Evolutionary conservation across 2,888 invertebrate genomes (phyloP).

Genomic region (Drosophila rellima): DNA sequence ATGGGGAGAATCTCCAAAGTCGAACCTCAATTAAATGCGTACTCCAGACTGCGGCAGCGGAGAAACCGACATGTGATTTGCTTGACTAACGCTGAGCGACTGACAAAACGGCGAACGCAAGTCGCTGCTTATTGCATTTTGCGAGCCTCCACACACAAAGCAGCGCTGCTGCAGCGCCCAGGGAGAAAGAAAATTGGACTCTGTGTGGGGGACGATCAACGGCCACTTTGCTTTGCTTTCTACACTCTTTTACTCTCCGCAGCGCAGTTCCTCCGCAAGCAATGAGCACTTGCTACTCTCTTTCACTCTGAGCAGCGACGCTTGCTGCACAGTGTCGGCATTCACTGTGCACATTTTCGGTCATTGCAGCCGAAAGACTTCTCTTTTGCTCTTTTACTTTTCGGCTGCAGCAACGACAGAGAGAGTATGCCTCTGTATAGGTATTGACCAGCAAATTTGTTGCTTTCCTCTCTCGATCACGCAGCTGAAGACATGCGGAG

Average conservation of each 20-base stretch:
- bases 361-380: neutral
- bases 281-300: neutral
- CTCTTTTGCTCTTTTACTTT: slow-evolving; percentile 3
- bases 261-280: neutral
- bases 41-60: neutral
- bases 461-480: neutral
- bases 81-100: slow-evolving; percentile 55
- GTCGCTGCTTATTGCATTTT: neutral
- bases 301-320: neutral
- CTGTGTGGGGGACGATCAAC: neutral
- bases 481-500: neutral
- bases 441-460: neutral
- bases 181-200: neutral
- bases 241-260: slow-evolving; percentile 1
- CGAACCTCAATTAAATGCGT: slow-evolving; percentile 36
- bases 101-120: slow-evolving; percentile 43
- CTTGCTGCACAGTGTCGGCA: neutral
- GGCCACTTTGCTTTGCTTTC: slow-evolving; percentile 1
- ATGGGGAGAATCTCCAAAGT: slow-evolving; percentile 6
- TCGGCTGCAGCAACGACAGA: neutral
- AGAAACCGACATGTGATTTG: slow-evolving; percentile 31
- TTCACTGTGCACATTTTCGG: neutral
- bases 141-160: neutral
- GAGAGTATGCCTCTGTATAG: neutral
- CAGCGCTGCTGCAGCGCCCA: slow-evolving; percentile 8